Evolutionary conservation across 2,797 vertebrate species (phyloP).

Genomic region (Hypotaenidia okinawae): DNA sequence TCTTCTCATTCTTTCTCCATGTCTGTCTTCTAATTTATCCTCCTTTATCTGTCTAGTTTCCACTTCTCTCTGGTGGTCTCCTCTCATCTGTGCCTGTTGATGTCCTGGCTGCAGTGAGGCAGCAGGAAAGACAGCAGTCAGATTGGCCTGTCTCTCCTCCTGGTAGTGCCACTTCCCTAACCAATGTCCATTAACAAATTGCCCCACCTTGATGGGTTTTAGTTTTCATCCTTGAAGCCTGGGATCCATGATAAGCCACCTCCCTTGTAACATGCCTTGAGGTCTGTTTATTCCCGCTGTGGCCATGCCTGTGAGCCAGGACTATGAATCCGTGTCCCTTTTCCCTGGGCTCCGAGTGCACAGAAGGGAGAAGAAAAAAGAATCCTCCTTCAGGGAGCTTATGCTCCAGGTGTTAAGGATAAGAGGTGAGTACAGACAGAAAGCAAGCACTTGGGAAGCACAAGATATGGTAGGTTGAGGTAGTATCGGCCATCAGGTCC

Average conservation of each 20-base stretch:
- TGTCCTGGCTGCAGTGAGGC: not conserved
- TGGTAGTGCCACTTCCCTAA: not conserved
- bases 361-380: not conserved
- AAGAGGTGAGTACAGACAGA: not conserved
- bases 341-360: not conserved
- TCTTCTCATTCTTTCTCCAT: not conserved
- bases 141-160: not conserved
- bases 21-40: not conserved
- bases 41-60: not conserved
- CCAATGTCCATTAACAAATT: not conserved
- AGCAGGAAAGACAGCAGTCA: accelerated
- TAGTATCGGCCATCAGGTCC: not conserved
- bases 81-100: not conserved
- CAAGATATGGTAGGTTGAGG: not conserved
- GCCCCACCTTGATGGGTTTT: not conserved
- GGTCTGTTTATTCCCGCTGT: not conserved
- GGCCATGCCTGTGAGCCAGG: accelerated
- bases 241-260: not conserved
- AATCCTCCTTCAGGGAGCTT: not conserved
- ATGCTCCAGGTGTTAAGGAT: accelerated
- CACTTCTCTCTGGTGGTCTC: not conserved
- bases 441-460: not conserved
- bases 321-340: not conserved
- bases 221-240: not conserved
- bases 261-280: not conserved